Base-by-base conservation (phyloP, 2,113 vertebrate species). In the Spilogale gracilis region DNA sequence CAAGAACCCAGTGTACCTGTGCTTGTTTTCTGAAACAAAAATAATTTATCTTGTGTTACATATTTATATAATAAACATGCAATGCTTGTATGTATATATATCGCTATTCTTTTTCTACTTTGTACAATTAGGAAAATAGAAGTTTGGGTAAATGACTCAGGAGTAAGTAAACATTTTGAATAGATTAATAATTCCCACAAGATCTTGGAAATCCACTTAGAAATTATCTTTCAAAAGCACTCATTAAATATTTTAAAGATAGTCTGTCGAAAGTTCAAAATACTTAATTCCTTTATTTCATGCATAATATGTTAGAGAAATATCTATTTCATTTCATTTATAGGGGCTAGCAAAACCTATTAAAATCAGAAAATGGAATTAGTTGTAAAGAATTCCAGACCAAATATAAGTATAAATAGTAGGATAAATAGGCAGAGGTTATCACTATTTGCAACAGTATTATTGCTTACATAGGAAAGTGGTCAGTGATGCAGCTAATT, bases 81-180 rank as follows among this genome's bases (percentile, higher is more conserved):
- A 73, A 25, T 96, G 17, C 58, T 80, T 32, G 52, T 71, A 58
- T 30, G n/a, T 76, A 61, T 61, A 61, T 58, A 2, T 82, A 32
- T 73, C 12, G 32, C 13, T 83, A 45, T 78, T 81, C 16, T 76
- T 89, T 88, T 94, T 89, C 50, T 96, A 9, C 56, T 91, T 94
- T 91, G 14, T 95, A n/a, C 50, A 69, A 3, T 60, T 95, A 69
- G 78, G 17, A 58, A 94, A 85, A 85, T 63, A 69, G 0, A 73
- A 56, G 14, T 96, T 89, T 65, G 32, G 91, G 32, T 91, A 92
- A 87, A 50, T 92, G 76, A 96, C 23, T 92, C 48, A 87, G 63
- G 54, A 96, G 69, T 81, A 76, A 85, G 71, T 84, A 88, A 96
- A 91, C 50, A 74, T 89, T 91, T 93, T 96, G 16, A 86, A 54